Evolutionary conservation across 2,113 vertebrate genomes (phyloP).

Genomic region (Myrmecophaga tridactyla): DNA sequence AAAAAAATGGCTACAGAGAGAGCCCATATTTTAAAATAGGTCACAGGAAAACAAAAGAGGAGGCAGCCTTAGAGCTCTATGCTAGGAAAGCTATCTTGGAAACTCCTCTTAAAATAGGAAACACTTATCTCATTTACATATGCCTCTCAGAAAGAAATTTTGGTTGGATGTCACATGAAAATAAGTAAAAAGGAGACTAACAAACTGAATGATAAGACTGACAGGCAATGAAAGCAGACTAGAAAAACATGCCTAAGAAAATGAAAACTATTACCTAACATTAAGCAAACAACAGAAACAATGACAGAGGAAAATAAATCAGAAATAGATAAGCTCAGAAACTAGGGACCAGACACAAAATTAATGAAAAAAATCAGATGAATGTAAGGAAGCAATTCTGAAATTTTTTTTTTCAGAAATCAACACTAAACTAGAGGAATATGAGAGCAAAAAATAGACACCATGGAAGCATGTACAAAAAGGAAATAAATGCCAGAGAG

Average conservation of each 20-base stretch:
- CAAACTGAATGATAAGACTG: not conserved
- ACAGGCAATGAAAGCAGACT: not conserved
- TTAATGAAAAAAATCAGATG: not conserved
- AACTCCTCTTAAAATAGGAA: not conserved
- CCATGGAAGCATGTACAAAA: rapidly evolving
- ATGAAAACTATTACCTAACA: not conserved
- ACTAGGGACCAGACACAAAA: not conserved
- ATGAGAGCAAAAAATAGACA: not conserved
- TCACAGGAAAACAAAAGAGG: not conserved
- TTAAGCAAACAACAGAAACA: not conserved
- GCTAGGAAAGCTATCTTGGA: not conserved
- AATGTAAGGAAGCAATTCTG: not conserved
- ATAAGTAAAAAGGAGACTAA: not conserved
- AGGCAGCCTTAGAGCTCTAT: not conserved
- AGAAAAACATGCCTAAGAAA: not conserved
- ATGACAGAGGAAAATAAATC: not conserved
- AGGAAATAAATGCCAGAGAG: not conserved
- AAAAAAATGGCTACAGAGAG: not conserved
- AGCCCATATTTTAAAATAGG: not conserved
- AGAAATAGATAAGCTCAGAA: not conserved
- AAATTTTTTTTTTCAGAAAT: not conserved
- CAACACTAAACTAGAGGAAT: not conserved
- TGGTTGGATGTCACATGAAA: not conserved
- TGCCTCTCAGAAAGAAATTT: not conserved
- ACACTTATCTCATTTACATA: not conserved